These are phyloP conservation scores for Tursiops truncatus DNA, from an alignment of 2,113 vertebrate genomes.

Conservation along the genomic window DNA sequence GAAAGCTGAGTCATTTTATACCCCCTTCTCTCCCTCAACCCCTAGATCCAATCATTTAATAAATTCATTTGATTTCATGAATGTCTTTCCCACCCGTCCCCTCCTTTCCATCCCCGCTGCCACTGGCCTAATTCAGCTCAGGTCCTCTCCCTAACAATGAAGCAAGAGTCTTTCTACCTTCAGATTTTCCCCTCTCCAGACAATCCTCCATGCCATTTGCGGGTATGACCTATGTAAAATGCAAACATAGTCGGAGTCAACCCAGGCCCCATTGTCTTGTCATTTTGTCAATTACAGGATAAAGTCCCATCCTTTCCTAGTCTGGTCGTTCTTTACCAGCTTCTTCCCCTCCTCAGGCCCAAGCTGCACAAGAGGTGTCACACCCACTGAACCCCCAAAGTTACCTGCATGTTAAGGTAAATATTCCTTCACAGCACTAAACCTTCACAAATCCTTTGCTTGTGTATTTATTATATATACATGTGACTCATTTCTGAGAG, in stretches of 20 bases:
- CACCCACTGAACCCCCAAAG: background rate
- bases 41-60: background rate
- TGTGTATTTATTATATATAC: conserved; percentile 57
- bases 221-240: background rate
- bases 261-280: background rate
- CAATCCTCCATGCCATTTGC: background rate
- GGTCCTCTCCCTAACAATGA: background rate
- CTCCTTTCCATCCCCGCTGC: background rate
- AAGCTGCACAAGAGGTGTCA: background rate
- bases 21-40: background rate
- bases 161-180: background rate
- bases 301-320: background rate
- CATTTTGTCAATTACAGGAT: background rate
- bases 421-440: background rate
- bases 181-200: background rate
- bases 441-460: background rate
- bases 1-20: background rate
- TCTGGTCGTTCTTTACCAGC: background rate
- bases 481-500: conserved; percentile 45
- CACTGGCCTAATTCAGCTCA: conserved; percentile 4
- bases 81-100: background rate
- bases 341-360: background rate
- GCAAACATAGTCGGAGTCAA: conserved; percentile 8
- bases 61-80: background rate
- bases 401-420: background rate